Evolutionary conservation across 2,888 invertebrate genomes (phyloP).

Genomic region (Melinaea menophilus): DNA sequence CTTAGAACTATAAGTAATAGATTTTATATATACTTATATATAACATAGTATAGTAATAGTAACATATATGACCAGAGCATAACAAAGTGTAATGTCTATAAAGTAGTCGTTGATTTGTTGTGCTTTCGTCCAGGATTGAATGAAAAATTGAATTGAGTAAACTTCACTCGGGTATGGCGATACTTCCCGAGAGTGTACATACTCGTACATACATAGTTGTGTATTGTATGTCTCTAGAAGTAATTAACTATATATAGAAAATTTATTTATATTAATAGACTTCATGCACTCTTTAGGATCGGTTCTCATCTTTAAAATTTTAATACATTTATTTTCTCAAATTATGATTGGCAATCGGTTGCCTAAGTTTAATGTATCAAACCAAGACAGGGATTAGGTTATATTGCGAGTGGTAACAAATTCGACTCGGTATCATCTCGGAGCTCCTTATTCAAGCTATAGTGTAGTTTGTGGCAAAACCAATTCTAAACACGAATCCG

Average conservation of each 20-base stretch:
- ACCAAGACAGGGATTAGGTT: constrained; percentile 5
- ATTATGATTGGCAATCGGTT: neutral
- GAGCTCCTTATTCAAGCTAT: constrained; percentile 19
- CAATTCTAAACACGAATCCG: constrained; percentile 43
- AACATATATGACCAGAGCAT: constrained; percentile 13
- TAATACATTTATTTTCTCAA: neutral
- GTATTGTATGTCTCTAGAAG: neutral
- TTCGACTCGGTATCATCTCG: constrained; percentile 14
- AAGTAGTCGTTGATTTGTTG: constrained; percentile 23
- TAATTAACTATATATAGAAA: too few relatives aligned
- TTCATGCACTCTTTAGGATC: too few relatives aligned
- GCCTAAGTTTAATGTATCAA: neutral
- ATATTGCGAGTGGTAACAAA: constrained; percentile 14
- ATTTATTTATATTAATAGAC: too few relatives aligned
- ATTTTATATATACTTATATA: too few relatives aligned
- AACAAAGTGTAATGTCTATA: constrained; percentile 19
- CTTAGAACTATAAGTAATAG: too few relatives aligned
- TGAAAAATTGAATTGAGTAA: constrained; percentile 38
- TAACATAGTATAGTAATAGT: neutral
- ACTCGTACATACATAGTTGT: neutral
- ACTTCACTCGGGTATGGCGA: constrained; percentile 32
- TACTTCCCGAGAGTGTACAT: constrained; percentile 15
- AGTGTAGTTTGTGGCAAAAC: constrained; percentile 32
- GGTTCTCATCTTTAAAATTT: too few relatives aligned
- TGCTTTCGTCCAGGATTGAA: constrained; percentile 38